phyloP scores from a whole-genome alignment of 2,888 invertebrate species.

The Sisyra nigra region DNA sequence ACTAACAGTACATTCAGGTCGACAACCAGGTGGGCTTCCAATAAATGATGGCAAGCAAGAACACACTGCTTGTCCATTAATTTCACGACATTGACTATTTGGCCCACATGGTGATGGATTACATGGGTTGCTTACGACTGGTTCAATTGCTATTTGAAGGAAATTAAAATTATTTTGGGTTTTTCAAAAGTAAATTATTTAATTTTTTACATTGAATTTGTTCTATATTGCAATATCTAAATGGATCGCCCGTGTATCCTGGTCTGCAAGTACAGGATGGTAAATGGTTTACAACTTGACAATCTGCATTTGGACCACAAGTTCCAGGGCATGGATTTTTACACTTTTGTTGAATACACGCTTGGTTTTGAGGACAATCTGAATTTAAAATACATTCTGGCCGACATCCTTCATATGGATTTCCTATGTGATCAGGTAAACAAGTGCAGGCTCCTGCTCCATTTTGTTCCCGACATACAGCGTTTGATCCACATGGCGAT shows the following conservation, averaged over 20 bases:
- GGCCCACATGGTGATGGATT: constrained; percentile 63
- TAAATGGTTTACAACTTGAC: constrained; percentile 29
- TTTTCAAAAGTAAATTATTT: constrained; percentile 12
- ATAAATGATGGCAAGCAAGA: constrained; percentile 39
- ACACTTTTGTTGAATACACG: constrained; percentile 39
- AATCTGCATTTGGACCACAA: constrained; percentile 52
- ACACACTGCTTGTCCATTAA: constrained; percentile 37
- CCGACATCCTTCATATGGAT: constrained; percentile 40
- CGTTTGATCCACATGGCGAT: constrained; percentile 33
- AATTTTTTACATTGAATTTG: constrained; percentile 15
- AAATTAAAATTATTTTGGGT: background rate
- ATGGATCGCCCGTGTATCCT: constrained; percentile 33
- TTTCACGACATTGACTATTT: constrained; percentile 54
- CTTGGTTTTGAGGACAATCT: constrained; percentile 36
- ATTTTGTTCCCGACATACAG: constrained; percentile 31
- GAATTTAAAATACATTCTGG: constrained; percentile 38
- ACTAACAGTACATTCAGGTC: constrained; percentile 37
- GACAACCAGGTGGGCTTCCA: constrained; percentile 42
- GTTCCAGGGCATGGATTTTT: constrained; percentile 39
- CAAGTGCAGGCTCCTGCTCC: constrained; percentile 35
- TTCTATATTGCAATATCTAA: constrained; percentile 21
- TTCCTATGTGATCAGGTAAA: constrained; percentile 32
- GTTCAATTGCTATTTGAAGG: constrained; percentile 22
- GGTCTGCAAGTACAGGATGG: constrained; percentile 31
- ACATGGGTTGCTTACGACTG: constrained; percentile 40